Evolutionary conservation across 2,113 vertebrate species (phyloP).

Genomic region (Nibea albiflora): DNA sequence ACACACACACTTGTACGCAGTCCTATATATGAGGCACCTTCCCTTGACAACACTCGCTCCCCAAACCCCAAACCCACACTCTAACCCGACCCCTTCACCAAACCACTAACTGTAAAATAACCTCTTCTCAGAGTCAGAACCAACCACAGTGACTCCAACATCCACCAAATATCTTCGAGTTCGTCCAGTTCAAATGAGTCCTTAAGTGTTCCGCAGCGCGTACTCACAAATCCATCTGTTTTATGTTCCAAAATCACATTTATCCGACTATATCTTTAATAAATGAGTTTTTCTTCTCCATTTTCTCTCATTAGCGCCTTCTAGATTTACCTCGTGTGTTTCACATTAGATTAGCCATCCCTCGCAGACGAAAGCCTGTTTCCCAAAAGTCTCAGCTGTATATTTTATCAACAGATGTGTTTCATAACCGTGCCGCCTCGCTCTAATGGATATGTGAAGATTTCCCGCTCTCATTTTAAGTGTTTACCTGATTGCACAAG

Average conservation of each 20-base stretch:
- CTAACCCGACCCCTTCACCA: constrained; percentile 26
- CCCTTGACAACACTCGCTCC: background rate
- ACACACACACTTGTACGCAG: constrained; percentile 1
- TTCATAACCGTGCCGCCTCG: constrained; percentile 6
- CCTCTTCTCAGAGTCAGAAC: constrained; percentile 22
- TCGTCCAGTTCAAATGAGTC: constrained; percentile 1
- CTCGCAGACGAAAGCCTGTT: constrained; percentile 9
- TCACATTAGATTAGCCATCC: background rate
- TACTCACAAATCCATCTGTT: constrained; percentile 23
- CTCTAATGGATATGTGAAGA: constrained; percentile 33
- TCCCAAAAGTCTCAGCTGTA: constrained; percentile 24
- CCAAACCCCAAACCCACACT: constrained; percentile 28
- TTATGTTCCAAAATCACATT: background rate
- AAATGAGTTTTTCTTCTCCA: background rate
- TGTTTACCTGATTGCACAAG: constrained; percentile 37
- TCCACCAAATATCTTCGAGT: constrained; percentile 22
- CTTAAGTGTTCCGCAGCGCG: background rate
- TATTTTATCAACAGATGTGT: constrained; percentile 52
- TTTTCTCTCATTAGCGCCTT: constrained; percentile 19
- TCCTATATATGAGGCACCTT: constrained; percentile 9
- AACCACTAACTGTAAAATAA: constrained; percentile 35
- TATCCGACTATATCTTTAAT: background rate
- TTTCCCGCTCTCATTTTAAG: constrained; percentile 16
- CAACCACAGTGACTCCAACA: constrained; percentile 13
- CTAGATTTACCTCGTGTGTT: constrained; percentile 24